Percentiles rank a stretch among this genome's conserved stretches.
These are phyloP conservation scores for Trachelus troglodyta DNA, from an alignment of 2,888 invertebrate genomes.

Conservation along the genomic window DNA sequence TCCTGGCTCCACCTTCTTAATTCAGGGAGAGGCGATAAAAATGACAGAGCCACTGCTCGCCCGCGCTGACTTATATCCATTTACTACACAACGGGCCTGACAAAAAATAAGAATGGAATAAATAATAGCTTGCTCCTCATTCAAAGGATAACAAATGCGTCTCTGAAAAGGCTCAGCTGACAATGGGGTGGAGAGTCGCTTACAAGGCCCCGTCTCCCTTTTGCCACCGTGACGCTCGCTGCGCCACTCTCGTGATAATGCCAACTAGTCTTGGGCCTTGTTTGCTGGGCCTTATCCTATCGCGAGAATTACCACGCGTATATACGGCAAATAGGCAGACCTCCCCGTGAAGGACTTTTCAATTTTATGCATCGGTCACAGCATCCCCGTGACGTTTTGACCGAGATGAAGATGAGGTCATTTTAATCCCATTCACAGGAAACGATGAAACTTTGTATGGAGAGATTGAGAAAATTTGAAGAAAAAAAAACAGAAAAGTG, in stretches of 20 bases:
- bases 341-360: neutral
- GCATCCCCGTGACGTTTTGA: no score
- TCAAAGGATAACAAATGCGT: constrained; percentile 66
- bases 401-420: no score
- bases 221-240: neutral
- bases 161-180: constrained; percentile 57
- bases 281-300: neutral
- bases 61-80: constrained; percentile 64
- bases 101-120: constrained; percentile 65
- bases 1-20: constrained; percentile 61
- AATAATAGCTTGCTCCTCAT: constrained; percentile 64
- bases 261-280: neutral
- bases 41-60: constrained; percentile 65
- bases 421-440: neutral
- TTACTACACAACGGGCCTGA: constrained; percentile 53
- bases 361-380: no score
- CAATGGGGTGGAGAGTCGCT: constrained; percentile 61
- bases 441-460: neutral
- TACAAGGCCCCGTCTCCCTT: constrained; percentile 47
- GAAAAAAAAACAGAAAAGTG: neutral
- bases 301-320: neutral
- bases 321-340: neutral
- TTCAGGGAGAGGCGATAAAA: constrained; percentile 65
- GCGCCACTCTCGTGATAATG: neutral
- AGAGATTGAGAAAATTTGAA: neutral